Conservation (phyloP, 2,113 vertebrate genomes). For the Halichoerus grypus region DNA sequence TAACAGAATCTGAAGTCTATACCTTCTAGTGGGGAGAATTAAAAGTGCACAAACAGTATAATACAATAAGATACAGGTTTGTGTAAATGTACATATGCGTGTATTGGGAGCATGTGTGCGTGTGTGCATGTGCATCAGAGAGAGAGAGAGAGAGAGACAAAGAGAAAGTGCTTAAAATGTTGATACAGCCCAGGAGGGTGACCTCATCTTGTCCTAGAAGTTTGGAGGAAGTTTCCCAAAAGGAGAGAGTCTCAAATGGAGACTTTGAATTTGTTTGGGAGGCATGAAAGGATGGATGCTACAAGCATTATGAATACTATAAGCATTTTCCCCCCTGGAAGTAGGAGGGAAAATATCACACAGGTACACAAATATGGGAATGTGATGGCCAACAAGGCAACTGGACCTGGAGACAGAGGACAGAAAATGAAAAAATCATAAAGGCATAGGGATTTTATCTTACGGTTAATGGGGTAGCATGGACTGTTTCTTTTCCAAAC, state of each 20-base stretch:
- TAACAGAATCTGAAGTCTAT: neutral
- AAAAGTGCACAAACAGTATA: neutral
- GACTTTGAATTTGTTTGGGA: neutral
- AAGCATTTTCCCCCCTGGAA: neutral
- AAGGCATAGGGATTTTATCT: neutral
- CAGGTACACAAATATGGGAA: neutral
- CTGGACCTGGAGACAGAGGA: neutral
- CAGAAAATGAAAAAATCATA: neutral
- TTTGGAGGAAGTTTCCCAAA: neutral
- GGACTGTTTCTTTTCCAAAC: neutral
- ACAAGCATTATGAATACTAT: neutral
- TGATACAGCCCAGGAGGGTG: neutral
- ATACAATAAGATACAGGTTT: neutral
- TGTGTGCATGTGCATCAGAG: neutral
- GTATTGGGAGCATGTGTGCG: fast-evolving
- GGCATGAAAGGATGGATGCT: neutral
- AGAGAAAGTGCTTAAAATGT: neutral
- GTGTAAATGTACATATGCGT: neutral
- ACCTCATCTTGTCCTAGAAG: neutral
- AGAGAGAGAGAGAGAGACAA: neutral
- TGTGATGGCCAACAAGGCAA: neutral
- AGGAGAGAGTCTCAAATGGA: neutral
- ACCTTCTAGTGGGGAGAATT: neutral
- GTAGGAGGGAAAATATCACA: neutral
- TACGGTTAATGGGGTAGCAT: neutral